Conservation (phyloP, 2,113 vertebrate genomes). For the Cephalopterus ornatus region DNA sequence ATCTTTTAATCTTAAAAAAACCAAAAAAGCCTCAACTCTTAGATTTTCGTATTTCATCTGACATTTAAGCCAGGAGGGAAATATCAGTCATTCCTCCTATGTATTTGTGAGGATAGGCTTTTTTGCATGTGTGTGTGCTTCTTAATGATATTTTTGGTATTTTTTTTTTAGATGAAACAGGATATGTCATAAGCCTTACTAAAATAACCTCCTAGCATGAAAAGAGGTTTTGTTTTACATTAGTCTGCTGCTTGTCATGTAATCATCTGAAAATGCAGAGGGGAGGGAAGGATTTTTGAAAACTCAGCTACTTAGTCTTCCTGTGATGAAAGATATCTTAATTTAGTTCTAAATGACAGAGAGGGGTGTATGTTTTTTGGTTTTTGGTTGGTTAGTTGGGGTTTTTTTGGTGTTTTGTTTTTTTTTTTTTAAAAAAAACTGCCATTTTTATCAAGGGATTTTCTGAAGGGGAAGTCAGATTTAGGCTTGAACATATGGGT, state of each 20-base stretch:
- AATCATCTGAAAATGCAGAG: not conserved
- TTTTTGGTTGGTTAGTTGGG: not conserved
- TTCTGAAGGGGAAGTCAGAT: not conserved
- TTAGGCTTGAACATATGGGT: not conserved
- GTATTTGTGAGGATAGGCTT: not conserved
- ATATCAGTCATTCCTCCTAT: not conserved
- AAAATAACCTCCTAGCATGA: not conserved
- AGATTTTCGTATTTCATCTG: not conserved
- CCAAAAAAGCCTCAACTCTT: not conserved
- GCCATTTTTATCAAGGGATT: not conserved
- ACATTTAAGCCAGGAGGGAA: not conserved
- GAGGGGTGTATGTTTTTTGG: not conserved
- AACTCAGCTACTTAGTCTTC: not conserved
- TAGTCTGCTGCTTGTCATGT: constrained; percentile 1
- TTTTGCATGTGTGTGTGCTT: not conserved
- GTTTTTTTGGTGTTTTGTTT: not conserved
- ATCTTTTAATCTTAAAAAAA: not conserved
- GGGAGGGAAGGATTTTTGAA: not conserved
- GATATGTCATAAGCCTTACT: not conserved
- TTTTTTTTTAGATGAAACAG: not conserved
- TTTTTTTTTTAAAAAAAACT: not conserved
- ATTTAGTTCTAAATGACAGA: not conserved
- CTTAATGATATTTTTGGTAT: not conserved
- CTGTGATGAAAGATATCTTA: not conserved
- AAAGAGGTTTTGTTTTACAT: constrained; percentile 5